Base-by-base conservation (phyloP, 1,140 invertebrate species). In the Scaptomyza pallida region DNA sequence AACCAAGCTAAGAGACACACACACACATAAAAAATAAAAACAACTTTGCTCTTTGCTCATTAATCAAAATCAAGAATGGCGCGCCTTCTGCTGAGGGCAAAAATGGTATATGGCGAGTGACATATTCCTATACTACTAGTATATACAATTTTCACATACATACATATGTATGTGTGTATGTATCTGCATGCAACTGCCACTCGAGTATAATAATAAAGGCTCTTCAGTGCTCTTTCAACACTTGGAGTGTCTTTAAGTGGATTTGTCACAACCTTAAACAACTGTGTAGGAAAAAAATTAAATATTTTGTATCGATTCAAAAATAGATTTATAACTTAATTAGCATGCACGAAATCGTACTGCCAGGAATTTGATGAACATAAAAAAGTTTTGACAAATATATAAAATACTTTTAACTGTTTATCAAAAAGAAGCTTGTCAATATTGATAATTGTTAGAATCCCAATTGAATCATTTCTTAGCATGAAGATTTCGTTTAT, bases 21-120 rank as follows among this genome's bases (percentile, higher is more conserved):
- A n/a, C n/a, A n/a, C n/a, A n/a, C n/a, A n/a, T 6, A 41, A 68
- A 70, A 52, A 67, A 72, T 57, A 52, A 67, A 72, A 54, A 75
- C 75, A 78, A 72, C 71, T 88, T 57, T 61, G 54, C 50, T 54
- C 61, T 43, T 13, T 45, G 77, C 78, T 88, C 82, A 88, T 88
- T 88, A 88, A 88, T 88, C 82, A 88, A 88, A 88, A 75, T 88
- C 82, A 88, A 88, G 78, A 82, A 71, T 78, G 75, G 78, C 82
- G 81, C 82, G 83, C 82, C 82, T 67, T 75, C 54, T 78, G 82
- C 74, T 80, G 78, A 70, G 83, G 77, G 60, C 64, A 72, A 47
- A 56, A 62, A 55, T 67, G 68, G 68, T 76, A 47, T 61, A 54
- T 80, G 76, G 75, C 82, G 76, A 88, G 85, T 82, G 82, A 88